Conservation (phyloP, 2,888 invertebrate species). For the Esperia sulphurella region DNA sequence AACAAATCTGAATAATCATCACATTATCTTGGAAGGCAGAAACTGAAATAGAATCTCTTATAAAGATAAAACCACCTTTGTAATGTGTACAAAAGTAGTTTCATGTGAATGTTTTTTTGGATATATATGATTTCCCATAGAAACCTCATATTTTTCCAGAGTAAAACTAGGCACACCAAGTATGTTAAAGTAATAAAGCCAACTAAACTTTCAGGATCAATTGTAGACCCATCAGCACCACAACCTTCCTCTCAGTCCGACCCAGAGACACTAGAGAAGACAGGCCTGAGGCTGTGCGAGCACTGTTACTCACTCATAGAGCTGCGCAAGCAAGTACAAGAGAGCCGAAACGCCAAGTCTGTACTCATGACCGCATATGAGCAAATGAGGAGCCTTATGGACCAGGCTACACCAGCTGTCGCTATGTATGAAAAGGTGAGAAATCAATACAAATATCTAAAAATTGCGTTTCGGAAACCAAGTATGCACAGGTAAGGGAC, state of each 20-base stretch:
- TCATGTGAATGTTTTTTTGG: no score
- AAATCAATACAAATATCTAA: no score
- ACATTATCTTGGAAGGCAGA: no score
- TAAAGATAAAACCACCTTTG: no score
- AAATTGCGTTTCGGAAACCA: no score
- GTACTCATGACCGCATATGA: conserved; percentile 90
- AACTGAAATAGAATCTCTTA: no score
- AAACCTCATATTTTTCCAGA: no score
- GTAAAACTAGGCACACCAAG: no score
- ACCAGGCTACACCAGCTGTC: conserved; percentile 84
- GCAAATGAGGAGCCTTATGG: conserved; percentile 87
- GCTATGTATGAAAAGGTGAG: conserved; percentile 82
- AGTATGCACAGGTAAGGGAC: no score
- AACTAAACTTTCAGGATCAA: conserved; percentile 43
- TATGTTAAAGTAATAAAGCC: background rate
- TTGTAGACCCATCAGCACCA: conserved; percentile 69
- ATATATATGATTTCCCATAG: no score
- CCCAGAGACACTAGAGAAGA: conserved; percentile 73
- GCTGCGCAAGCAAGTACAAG: conserved; percentile 87
- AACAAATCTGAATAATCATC: no score
- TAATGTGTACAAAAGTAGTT: no score
- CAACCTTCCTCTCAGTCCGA: conserved; percentile 38
- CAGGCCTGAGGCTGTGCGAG: conserved; percentile 83
- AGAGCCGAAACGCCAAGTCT: conserved; percentile 89
- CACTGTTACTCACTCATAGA: conserved; percentile 91